These are phyloP conservation scores for Cryptophagus acutangulus DNA, from an alignment of 2,888 invertebrate species.

Conservation along the genomic window DNA sequence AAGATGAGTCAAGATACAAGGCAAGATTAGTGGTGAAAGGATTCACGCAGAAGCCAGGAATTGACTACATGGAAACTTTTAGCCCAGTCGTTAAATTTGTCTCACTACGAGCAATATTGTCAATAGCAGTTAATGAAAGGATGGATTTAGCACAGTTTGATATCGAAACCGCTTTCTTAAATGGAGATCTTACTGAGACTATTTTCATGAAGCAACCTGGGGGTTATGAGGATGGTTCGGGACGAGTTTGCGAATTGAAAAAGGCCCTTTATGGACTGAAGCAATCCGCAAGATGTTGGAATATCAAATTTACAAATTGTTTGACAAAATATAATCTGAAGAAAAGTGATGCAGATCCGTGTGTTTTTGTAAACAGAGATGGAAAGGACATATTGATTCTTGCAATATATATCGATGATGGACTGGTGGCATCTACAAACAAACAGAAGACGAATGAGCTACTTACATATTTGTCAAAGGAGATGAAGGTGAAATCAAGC, in stretches of 20 bases:
- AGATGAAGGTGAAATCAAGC: no score
- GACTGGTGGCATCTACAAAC: conserved; percentile 22
- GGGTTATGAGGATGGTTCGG: conserved; percentile 28
- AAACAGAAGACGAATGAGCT: conserved; percentile 17
- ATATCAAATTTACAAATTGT: conserved; percentile 32
- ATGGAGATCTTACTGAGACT: no score
- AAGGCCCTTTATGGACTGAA: conserved; percentile 40
- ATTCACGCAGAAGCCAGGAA: no score
- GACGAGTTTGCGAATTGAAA: conserved; percentile 33
- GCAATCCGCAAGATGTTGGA: conserved; percentile 39
- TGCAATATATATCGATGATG: conserved; percentile 37
- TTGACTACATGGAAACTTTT: background rate
- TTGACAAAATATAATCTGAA: conserved; percentile 17
- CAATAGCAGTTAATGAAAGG: no score
- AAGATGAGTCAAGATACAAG: no score
- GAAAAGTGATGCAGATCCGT: conserved; percentile 32
- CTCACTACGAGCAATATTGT: no score
- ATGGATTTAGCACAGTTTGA: no score
- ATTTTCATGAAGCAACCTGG: no score
- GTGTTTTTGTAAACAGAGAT: conserved; percentile 28
- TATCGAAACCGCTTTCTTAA: no score
- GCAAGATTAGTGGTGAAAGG: no score
- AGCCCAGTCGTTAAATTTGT: background rate
- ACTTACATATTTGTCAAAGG: no score
- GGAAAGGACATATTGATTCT: conserved; percentile 22